Evolutionary conservation across 2,113 vertebrate genomes (phyloP).

Genomic region (Benitochromis conjunctus): DNA sequence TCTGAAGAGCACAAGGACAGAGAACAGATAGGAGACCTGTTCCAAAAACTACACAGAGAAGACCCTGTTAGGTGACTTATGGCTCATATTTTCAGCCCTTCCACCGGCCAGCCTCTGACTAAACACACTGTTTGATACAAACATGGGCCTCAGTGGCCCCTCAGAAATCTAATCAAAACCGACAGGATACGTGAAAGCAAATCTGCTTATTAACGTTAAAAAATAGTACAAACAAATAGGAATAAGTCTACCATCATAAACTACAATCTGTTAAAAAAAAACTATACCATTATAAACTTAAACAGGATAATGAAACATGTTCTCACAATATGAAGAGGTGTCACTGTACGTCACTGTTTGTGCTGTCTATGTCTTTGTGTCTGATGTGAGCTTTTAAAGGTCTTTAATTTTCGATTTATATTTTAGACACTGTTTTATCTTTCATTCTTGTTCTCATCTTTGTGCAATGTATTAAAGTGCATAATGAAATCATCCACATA

Average conservation of each 20-base stretch:
- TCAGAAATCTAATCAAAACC: constrained; percentile 14
- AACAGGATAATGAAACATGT: not conserved
- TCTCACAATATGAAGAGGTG: not conserved
- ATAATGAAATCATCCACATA: not conserved
- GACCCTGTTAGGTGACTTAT: constrained; percentile 56
- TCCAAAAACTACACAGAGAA: constrained; percentile 65
- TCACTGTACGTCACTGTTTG: fast-evolving
- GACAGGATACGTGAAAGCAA: constrained; percentile 11
- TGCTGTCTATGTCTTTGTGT: not conserved
- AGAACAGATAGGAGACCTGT: constrained; percentile 68
- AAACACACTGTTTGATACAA: constrained; percentile 34
- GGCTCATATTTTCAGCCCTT: constrained; percentile 47
- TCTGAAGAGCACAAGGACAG: constrained; percentile 43
- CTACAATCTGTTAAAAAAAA: not conserved
- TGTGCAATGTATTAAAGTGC: not conserved
- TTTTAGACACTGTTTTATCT: not conserved
- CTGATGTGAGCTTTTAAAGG: not conserved
- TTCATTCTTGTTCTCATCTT: not conserved
- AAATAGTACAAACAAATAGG: not conserved
- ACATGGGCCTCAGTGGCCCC: not conserved
- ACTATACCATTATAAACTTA: too few species aligned
- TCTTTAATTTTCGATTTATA: not conserved
- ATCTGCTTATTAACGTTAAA: not conserved
- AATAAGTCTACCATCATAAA: not conserved
- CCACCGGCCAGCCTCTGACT: constrained; percentile 25